phyloP scores from a whole-genome alignment of 2,888 invertebrate species.

The Erynnis tages region DNA sequence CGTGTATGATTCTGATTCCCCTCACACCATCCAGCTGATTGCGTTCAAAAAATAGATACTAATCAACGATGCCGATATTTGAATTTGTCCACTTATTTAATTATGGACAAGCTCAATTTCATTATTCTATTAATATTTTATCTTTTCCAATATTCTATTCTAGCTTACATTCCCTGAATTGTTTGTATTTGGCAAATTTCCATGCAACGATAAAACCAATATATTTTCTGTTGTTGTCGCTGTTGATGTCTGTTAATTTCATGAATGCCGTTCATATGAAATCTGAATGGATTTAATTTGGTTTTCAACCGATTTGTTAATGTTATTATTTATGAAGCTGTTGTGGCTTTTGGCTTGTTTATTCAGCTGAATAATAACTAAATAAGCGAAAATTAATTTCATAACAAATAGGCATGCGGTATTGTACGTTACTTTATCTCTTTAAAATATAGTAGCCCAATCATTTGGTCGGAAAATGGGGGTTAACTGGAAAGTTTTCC shows the following conservation, averaged over 20 bases:
- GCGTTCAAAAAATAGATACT: no score
- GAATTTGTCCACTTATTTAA: constrained; percentile 13
- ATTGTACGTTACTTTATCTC: no score
- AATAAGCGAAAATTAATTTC: neutral
- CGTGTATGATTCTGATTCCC: no score
- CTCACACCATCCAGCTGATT: no score
- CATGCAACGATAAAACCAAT: constrained; percentile 43
- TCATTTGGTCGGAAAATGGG: no score
- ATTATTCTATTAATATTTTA: constrained; percentile 47
- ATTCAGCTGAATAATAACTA: constrained; percentile 29
- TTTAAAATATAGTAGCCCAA: no score
- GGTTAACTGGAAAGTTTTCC: no score
- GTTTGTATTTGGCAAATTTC: constrained; percentile 61
- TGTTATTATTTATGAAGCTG: constrained; percentile 23
- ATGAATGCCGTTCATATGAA: constrained; percentile 27
- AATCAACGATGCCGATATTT: neutral
- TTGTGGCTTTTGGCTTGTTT: constrained; percentile 16
- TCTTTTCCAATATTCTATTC: constrained; percentile 38
- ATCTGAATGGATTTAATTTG: constrained; percentile 37
- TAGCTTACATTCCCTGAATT: constrained; percentile 53
- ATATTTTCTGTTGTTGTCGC: constrained; percentile 30
- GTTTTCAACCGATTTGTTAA: constrained; percentile 22
- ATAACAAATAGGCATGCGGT: neutral
- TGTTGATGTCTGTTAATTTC: constrained; percentile 26
- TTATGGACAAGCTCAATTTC: constrained; percentile 47